Conservation (phyloP, 2,888 invertebrate genomes). For the Leistus spinibarbis region DNA sequence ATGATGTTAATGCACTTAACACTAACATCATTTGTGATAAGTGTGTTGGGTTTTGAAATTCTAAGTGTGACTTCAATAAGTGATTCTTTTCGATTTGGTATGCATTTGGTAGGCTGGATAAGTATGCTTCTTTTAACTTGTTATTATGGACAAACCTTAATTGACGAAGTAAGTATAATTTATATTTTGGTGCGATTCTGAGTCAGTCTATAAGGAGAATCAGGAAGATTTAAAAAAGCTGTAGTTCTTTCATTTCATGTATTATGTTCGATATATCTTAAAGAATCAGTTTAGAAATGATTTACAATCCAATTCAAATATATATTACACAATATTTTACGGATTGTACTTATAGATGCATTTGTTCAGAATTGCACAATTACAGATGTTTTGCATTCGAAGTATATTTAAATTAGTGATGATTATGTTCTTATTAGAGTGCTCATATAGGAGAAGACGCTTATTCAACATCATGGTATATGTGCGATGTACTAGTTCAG, state of each 20-base stretch:
- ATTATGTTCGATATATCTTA: no score
- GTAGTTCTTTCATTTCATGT: no score
- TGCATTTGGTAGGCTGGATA: constrained; percentile 49
- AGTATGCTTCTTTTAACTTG: constrained; percentile 47
- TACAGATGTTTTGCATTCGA: background rate
- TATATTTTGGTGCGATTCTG: no score
- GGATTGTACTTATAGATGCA: no score
- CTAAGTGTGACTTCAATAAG: constrained; percentile 45
- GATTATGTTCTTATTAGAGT: constrained; percentile 42
- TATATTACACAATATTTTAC: no score
- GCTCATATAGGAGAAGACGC: constrained; percentile 42
- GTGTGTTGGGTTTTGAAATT: constrained; percentile 48
- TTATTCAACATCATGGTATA: constrained; percentile 45
- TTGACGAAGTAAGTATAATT: constrained; percentile 45
- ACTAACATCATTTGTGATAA: constrained; percentile 48
- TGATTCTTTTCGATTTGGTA: constrained; percentile 46
- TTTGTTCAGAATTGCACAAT: no score
- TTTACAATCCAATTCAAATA: no score
- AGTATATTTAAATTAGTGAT: background rate
- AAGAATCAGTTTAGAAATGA: no score
- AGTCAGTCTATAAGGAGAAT: no score
- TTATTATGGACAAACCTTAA: constrained; percentile 49
- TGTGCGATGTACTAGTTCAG: constrained; percentile 42
- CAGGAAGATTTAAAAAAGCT: no score
- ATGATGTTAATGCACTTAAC: constrained; percentile 50